Base-by-base conservation (phyloP, 2,888 invertebrate genomes). In the Archaeoteleia sp. region DNA sequence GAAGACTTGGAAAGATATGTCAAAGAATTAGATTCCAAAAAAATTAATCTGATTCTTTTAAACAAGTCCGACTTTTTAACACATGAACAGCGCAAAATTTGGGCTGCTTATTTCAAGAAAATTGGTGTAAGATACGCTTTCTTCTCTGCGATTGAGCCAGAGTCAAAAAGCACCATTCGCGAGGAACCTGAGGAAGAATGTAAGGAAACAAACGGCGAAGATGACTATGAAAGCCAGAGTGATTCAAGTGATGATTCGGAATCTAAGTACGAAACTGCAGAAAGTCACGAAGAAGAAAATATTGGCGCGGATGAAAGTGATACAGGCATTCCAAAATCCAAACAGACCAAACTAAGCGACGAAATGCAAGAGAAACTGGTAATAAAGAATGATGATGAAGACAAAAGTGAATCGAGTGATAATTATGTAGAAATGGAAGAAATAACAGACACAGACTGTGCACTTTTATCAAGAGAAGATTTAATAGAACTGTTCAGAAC, bases 1-100 rank as follows among this genome's bases (percentile, higher is more conserved):
- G 91, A 92, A 78, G 99, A 99, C 87, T 87, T 99, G 49, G 97
- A 97, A 77, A 86, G 86, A 9, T 97, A 96, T 82, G 94, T 95
- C 0, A 90, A 90, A 71, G 95, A 96, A 86, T 89, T 95, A 0
- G 88, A 91, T 72, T 74, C 86, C 0, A 82, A 88, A 10, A 96
- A 96, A 83, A 86, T 89, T 63, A 95, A 93, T 82, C 87, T 98
- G 80, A 88, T 99, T 23, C 87, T 99, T 20, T 87, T 98, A 14
- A 99, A 99, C 86, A 99, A 99, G 85, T 95, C 98, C 0, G 99
- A 99, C 85, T 92, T 95, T 79, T 88, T 98, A 9, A 95, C 91
- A 0, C 88, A 90, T 35, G 86, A 89, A 71, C 97, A 98, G 84
- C 89, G 98, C 68, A 86, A 91, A 75, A 86, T 87, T 49, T 98